Evolutionary conservation across 2,888 invertebrate species (phyloP).

Genomic region (Blastobasis lacticolella): DNA sequence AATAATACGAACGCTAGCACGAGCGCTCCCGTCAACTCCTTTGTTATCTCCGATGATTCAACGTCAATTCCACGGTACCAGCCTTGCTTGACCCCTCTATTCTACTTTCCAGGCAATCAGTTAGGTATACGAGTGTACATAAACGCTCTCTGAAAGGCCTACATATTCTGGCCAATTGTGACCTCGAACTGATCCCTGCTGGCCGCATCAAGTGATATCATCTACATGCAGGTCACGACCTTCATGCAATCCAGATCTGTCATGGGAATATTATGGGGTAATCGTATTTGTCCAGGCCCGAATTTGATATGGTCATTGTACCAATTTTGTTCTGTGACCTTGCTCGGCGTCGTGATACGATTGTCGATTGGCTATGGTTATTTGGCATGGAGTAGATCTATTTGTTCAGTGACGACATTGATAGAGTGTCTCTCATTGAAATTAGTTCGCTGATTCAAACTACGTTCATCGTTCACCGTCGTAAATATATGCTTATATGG

Average conservation of each 20-base stretch:
- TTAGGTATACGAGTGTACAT: too few species aligned
- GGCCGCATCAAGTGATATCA: conserved; percentile 43
- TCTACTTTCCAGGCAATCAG: too few species aligned
- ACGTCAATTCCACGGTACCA: conserved; percentile 28
- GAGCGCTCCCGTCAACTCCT: conserved; percentile 25
- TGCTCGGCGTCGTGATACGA: conserved; percentile 3
- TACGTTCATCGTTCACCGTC: too few species aligned
- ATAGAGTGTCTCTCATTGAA: too few species aligned
- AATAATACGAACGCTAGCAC: conserved; percentile 24
- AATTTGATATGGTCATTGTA: conserved; percentile 36
- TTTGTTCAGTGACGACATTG: too few species aligned
- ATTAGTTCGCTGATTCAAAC: too few species aligned
- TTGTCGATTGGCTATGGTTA: not conserved
- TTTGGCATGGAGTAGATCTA: not conserved
- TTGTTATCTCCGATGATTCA: conserved; percentile 45
- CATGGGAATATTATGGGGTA: conserved; percentile 28
- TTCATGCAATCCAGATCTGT: conserved; percentile 46
- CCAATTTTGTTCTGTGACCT: conserved; percentile 2
- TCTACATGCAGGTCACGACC: conserved; percentile 45
- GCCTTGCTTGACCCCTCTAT: conserved; percentile 21
- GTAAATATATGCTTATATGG: too few species aligned
- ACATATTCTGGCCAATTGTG: conserved; percentile 23
- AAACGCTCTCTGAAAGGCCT: too few species aligned
- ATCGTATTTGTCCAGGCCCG: conserved; percentile 24
- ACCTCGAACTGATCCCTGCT: conserved; percentile 28